A percentile compares a stretch with the other conserved stretches of the same genome.
These are phyloP conservation scores for Tanaodytes sp. DNA, from an alignment of 2,888 invertebrate species.

Conservation along the genomic window DNA sequence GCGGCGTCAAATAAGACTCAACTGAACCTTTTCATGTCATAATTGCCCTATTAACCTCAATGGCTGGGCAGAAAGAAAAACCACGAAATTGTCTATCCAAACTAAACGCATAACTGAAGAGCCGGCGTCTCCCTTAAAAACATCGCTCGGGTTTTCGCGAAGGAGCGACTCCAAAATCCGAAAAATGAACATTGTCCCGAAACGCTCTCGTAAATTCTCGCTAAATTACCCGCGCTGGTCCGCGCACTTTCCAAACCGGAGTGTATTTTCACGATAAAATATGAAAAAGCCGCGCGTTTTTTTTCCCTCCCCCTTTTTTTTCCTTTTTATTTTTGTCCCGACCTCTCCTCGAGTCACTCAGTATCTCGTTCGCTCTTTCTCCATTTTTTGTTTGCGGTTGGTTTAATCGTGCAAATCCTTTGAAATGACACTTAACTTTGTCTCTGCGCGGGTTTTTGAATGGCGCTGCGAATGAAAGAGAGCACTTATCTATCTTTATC, in stretches of 20 bases:
- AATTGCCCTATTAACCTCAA: slow-evolving; percentile 38
- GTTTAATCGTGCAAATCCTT: slow-evolving; percentile 43
- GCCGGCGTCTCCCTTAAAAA: not conserved
- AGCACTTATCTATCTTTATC: slow-evolving; percentile 44
- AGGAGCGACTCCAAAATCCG: slow-evolving; percentile 12
- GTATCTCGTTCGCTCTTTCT: not conserved
- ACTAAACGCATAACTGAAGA: slow-evolving; percentile 18
- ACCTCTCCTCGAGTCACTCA: too few relatives aligned
- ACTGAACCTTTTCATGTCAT: slow-evolving; percentile 31
- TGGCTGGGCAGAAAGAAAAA: slow-evolving; percentile 10
- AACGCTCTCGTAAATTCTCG: slow-evolving; percentile 28
- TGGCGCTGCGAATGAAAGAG: slow-evolving; percentile 23
- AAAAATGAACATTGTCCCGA: slow-evolving; percentile 27
- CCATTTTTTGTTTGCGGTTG: slow-evolving; percentile 37
- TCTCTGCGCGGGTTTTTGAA: slow-evolving; percentile 20
- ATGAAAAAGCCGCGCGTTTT: slow-evolving; percentile 25
- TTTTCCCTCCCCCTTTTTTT: not conserved
- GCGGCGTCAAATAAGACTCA: too few relatives aligned
- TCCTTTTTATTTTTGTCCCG: not conserved
- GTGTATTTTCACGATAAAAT: slow-evolving; percentile 29
- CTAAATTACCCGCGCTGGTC: slow-evolving; percentile 29
- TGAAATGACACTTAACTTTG: slow-evolving; percentile 40
- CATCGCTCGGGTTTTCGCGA: slow-evolving; percentile 7
- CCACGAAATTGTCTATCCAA: slow-evolving; percentile 20
- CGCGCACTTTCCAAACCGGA: slow-evolving; percentile 23